Conservation (phyloP, 2,888 invertebrate species). For the Drosophila prolongata region DNA sequence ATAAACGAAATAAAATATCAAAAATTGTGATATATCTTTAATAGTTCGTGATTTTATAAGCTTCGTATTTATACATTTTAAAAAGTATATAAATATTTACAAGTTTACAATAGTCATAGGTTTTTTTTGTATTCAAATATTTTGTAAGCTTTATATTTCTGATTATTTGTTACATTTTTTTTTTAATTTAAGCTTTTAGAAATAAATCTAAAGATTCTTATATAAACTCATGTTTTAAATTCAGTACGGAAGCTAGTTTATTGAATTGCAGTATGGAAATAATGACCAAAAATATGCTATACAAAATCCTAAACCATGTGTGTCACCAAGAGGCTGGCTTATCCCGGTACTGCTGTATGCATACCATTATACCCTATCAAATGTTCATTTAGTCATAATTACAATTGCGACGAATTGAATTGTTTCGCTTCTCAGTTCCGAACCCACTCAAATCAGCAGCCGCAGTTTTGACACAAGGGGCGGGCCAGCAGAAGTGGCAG, state of each 20-base stretch:
- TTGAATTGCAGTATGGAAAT: too few relatives aligned
- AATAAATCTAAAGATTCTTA: too few relatives aligned
- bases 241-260: too few relatives aligned
- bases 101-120: too few relatives aligned
- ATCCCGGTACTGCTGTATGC: not conserved
- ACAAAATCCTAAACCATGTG: not conserved
- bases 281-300: not conserved
- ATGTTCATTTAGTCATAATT: constrained; percentile 11
- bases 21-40: too few relatives aligned
- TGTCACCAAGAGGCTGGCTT: not conserved
- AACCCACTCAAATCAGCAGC: constrained; percentile 64
- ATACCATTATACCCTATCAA: not conserved
- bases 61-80: too few relatives aligned
- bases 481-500: constrained; percentile 53
- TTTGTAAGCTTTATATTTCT: not conserved
- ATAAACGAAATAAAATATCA: too few relatives aligned
- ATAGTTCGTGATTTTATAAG: too few relatives aligned
- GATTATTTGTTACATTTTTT: not conserved
- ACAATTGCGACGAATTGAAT: constrained; percentile 53
- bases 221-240: too few relatives aligned
- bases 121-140: too few relatives aligned
- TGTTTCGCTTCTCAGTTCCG: constrained; percentile 57
- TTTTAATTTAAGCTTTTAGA: too few relatives aligned
- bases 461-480: constrained; percentile 76
- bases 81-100: too few relatives aligned